These are phyloP conservation scores for Andrena praecox DNA, from an alignment of 2,888 invertebrate genomes.

Conservation along the genomic window DNA sequence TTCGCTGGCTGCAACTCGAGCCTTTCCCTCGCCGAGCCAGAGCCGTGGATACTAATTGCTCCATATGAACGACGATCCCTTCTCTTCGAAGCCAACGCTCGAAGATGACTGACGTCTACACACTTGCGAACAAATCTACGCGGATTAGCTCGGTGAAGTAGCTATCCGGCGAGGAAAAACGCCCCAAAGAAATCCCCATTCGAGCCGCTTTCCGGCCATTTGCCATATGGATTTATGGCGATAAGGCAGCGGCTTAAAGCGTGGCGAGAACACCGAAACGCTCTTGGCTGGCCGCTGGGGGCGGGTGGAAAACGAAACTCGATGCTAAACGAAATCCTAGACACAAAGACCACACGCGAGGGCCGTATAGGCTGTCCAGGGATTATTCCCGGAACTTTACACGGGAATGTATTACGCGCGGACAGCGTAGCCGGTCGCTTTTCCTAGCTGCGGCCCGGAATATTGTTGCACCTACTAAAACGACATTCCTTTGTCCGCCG, in stretches of 20 bases:
- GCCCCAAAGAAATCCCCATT: slow-evolving; percentile 38
- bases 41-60: background rate
- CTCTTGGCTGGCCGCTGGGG: slow-evolving; percentile 65
- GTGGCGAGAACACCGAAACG: slow-evolving; percentile 68
- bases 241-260: slow-evolving; percentile 58
- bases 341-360: slow-evolving; percentile 55
- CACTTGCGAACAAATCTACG: background rate
- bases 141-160: slow-evolving; percentile 36
- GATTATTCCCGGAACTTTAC: slow-evolving; percentile 66
- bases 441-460: slow-evolving; percentile 16
- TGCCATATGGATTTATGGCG: slow-evolving; percentile 56
- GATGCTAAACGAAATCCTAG: slow-evolving; percentile 68
- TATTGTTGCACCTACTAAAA: slow-evolving; percentile 8
- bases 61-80: background rate
- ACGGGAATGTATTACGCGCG: slow-evolving; percentile 45
- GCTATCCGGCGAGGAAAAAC: slow-evolving; percentile 4
- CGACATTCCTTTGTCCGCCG: background rate
- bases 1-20: too few species aligned
- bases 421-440: background rate
- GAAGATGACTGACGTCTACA: background rate
- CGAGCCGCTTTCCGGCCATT: slow-evolving; percentile 45
- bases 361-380: slow-evolving; percentile 46
- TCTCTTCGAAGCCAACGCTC: background rate
- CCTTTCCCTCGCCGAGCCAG: too few species aligned
- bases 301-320: slow-evolving; percentile 68